Conservation (phyloP, 2,113 vertebrate genomes). For the Coreoperca whiteheadi region DNA sequence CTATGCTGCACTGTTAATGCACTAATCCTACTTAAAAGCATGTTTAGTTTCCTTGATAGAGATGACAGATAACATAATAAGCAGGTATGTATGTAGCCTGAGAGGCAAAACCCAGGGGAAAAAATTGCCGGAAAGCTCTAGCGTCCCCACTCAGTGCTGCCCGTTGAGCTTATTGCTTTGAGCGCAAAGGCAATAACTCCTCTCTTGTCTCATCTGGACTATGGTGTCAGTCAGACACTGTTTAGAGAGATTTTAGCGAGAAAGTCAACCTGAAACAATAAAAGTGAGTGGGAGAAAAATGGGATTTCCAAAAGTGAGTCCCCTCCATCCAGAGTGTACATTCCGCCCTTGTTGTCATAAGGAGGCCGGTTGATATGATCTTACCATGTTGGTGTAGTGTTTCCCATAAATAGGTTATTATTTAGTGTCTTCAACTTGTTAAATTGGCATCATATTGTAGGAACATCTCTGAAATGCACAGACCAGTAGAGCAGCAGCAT, state of each 20-base stretch:
- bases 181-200: background rate
- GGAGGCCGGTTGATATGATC: background rate
- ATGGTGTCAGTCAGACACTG: background rate
- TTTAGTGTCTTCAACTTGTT: background rate
- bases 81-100: background rate
- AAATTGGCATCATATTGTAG: conserved; percentile 16
- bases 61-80: background rate
- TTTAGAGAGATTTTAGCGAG: too few species aligned
- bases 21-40: conserved; percentile 1
- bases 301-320: background rate
- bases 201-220: background rate
- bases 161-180: conserved; percentile 13
- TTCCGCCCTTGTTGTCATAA: background rate
- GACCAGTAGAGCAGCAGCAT: conserved; percentile 9
- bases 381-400: background rate
- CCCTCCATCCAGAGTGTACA: background rate
- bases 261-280: background rate
- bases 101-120: background rate
- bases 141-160: background rate
- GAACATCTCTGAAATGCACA: conserved; percentile 15
- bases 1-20: background rate
- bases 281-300: too few species aligned
- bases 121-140: background rate
- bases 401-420: background rate
- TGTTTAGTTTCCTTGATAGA: background rate